Base-by-base conservation (phyloP, 2,888 invertebrate species). In the Priocnemis perturbator region DNA sequence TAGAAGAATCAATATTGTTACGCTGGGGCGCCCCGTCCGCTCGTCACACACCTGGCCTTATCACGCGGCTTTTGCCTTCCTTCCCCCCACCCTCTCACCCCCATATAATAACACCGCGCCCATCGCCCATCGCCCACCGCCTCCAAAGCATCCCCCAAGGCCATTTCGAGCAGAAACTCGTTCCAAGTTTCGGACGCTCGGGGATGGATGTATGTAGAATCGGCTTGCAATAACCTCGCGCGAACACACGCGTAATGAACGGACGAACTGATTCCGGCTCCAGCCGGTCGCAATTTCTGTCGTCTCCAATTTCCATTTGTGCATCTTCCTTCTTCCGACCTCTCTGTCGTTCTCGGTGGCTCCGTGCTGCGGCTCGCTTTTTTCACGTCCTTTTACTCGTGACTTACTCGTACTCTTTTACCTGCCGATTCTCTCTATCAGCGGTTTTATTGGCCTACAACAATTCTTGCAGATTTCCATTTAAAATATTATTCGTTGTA, bases 1-100 rank as follows among this genome's bases (percentile, higher is more conserved):
- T 78, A 80, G 73, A 65, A 75, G 74, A 75, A 74, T 79, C 81
- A 73, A 79, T 81, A 77, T 77, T 78, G 70, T 71, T 75, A 21
- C 60, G 68, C 50, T 58, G 57, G 58, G 55, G 9, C 14, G 15
- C 19, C 50, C 9, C 50, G 7, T 17, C 9, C 50, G 5, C 58
- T 58, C 45, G 19, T 20, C 44, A 19, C 50, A 19, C 50, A 50
- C 50, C 50, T 50, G 50, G n/a, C 37, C 44, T 17, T 20, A 17
- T 9, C 9, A 14, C 20, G 26, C 21, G 4, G 47, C 47, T 47
- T 60, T 48, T 23, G 21, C 60, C 15, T n/a, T n/a, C n/a, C n/a
- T n/a, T n/a, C n/a, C n/a, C n/a, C n/a, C n/a, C n/a, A n/a, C n/a
- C n/a, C n/a, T n/a, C n/a, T n/a, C n/a, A n/a, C 20, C 23, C 5